Percentiles rank a stretch among this genome's conserved stretches.
Conservation (phyloP, 2,888 invertebrate genomes). For the Apotomis betuletana region DNA sequence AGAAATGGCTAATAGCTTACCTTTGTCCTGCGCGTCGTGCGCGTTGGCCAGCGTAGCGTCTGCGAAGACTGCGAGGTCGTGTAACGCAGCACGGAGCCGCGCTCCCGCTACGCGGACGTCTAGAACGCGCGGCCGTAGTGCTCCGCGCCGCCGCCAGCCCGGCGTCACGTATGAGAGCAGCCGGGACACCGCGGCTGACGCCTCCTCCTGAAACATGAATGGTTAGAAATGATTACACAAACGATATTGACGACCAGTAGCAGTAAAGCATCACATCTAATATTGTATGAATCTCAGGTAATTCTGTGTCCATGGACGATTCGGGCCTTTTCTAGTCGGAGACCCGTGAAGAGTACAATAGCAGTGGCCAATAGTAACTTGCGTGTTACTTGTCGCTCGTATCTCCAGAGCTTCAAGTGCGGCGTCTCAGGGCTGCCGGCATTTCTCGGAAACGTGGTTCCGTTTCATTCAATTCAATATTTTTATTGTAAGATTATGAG, state of each 20-base stretch:
- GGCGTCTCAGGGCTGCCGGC: background rate
- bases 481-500: too few species aligned
- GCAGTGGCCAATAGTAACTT: background rate
- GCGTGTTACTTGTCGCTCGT: background rate
- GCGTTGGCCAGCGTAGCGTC: constrained; percentile 95
- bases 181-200: constrained; percentile 90
- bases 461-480: too few species aligned
- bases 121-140: constrained; percentile 89
- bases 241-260: too few species aligned
- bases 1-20: constrained; percentile 54
- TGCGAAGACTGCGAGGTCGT: constrained; percentile 94
- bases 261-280: background rate
- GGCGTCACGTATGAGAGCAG: constrained; percentile 89
- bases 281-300: too few species aligned
- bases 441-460: background rate
- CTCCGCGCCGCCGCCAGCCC: constrained; percentile 91
- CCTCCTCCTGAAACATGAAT: constrained; percentile 82
- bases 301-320: too few species aligned
- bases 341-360: too few species aligned
- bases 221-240: too few species aligned
- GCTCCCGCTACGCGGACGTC: constrained; percentile 93
- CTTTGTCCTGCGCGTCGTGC: constrained; percentile 91
- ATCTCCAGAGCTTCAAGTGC: background rate
- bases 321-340: too few species aligned
- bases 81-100: constrained; percentile 90